Base-by-base conservation (phyloP, 2,113 vertebrate genomes). In the Archilochus colubris region DNA sequence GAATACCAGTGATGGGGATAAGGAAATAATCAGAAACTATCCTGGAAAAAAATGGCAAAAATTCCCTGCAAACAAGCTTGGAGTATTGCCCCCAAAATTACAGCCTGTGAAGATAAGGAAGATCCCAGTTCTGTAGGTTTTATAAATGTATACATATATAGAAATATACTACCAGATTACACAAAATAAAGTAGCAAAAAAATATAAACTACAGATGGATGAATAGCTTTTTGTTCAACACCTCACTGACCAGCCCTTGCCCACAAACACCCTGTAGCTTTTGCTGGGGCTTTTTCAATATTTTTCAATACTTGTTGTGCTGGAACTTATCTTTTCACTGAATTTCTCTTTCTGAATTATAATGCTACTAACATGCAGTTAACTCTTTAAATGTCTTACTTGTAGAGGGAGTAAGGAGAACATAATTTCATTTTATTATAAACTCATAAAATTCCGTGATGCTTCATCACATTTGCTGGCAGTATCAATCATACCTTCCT, bases 291-390 rank as follows among this genome's bases (percentile, higher is more conserved):
- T 63, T 92, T 38, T 38, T 38, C 36, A 38, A 38, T 38, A 38
- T 38, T 38, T 38, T 78, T 22, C 14, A 72, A 2, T 44, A 36
- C n/a, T 51, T 10, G 8, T 31, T 38, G 62, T 86, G 50, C 12
- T 48, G 22, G 8, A 62, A 36, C 0, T 1, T 10, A 9, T 3
- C 22, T 44, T 68, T 57, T 25, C 13, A 57, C 50, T 7, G n/a
- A 25, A 8, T 13, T 55, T 85, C 58, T 77, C n/a, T 51, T 62
- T 48, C 55, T 66, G 48, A 80, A 53, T 61, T 70, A 19, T 40
- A 70, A 15, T 33, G 8, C 38, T 48, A 27, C 30, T 67, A 48
- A 43, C 14, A 22, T 33, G 22, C 2, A 24, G 16, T 27, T 72
- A 43, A 21, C 24, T 19, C 4, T 50, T 76, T 50, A 22, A 70